Evolutionary conservation across 92 coral and sea anemone species (phyloP), one percentile per base, ranked within the genome.

Genomic region (Blastomussa wellsi): DNA sequence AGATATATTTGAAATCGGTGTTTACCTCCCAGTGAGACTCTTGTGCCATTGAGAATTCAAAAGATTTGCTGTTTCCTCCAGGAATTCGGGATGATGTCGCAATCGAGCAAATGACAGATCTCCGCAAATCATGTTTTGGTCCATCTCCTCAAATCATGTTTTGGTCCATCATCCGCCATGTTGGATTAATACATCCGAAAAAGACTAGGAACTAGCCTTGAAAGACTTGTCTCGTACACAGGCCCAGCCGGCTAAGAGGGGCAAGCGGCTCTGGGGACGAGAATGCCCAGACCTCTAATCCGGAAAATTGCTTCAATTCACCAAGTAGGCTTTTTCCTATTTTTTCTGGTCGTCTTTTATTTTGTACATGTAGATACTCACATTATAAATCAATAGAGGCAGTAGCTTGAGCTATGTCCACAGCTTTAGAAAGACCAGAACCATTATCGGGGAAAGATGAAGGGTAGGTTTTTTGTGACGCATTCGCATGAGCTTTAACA

Each of bases 371-470:
- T 33, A 38, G 22, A 67, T 69, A 36, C 42, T 36, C 8, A n/a
- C n/a, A n/a, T n/a, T n/a, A n/a, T n/a, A n/a, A n/a, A n/a, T n/a
- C n/a, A 41, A 67, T 33, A 4, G 42, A 14, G 11, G 35, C 2
- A 70, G 42, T 15, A 35, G 26, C 44, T 9, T 29, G 15, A 65
- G 57, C 37, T 11, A 83, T 83, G 87, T 62, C 68, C 67, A 35
- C 52, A 44, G 32, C 4, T 8, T 12, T 12, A 13, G 78, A 76
- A 83, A 91, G 95, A 72, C 98, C 98, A 36, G 97, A 95, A 83
- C 91, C 98, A 22, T 90, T 93, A 32, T 95, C 98, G 29, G 98
- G 93, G 67, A 95, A 93, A 87, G 97, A 93, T 65, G 95, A 93
- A 90, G 97, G 97, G 98, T 95, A 85, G 31, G 86, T 35, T 17